Base-by-base conservation (phyloP, 2,888 invertebrate species). In the Phortica okadai region DNA sequence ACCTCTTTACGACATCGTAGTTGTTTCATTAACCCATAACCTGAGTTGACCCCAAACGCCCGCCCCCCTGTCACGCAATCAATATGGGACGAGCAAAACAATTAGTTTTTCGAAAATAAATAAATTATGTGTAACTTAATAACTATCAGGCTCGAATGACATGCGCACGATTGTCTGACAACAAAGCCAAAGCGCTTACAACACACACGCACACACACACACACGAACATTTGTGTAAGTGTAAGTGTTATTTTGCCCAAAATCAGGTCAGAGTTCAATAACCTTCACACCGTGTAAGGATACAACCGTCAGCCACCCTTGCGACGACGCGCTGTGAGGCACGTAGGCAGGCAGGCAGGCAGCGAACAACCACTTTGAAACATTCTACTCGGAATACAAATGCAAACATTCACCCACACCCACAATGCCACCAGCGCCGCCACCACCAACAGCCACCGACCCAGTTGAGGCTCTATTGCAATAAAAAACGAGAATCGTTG, bases 201-300 rank as follows among this genome's bases (percentile, higher is more conserved):
- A 62, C 75, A 42, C 76, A 74, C 82, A 86, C 50, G 6, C 10
- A 50, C 8, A 2, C 14, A 50, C 50, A 2, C 59, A 59, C 4
- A n/a, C 59, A 11, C 8, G 6, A 11, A 50, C 6, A 50, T 8
- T 14, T 11, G 5, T 11, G 14, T 50, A 50, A 11, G 50, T 50
- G 8, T 50, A 14, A 50, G 2, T 50, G 50, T 33, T 33, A 33
- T 33, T 33, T 14, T 56, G 14, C 56, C 25, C 6, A n/a, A 59
- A 74, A 83, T 86, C 79, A 79, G 86, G 86, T 86, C 84, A 86
- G 76, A 86, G 86, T 82, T 87, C 88, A 87, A 79, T 80, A 85
- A 75, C 66, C 84, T 66, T 75, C 70, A 73, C 74, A 76, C 64
- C 67, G 70, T 74, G 78, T 87, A 87, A 88, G 88, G 88, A 88